Base-by-base conservation (phyloP, 1,140 invertebrate species). In the Aphaenogaster ashmeadi region DNA sequence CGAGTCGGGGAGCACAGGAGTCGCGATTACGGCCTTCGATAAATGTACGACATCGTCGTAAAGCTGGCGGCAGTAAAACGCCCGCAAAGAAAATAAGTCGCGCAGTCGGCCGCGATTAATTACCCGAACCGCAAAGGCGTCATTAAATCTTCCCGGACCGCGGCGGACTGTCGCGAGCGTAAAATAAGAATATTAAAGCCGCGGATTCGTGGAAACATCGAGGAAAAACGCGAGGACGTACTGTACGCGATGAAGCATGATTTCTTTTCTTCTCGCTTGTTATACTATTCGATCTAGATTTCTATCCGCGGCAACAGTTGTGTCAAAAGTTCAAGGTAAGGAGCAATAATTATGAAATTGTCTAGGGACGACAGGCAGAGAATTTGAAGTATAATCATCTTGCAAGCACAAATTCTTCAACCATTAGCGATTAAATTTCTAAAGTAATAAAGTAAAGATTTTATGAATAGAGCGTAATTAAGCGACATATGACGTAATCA, bases 41-140 rank as follows among this genome's bases (percentile, higher is more conserved):
- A 84, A 84, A 84, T 74, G 80, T 84, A 83, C 80, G 67, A 83
- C 80, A 83, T 83, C 80, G 67, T 83, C 80, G 80, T 83, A 83
- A 81, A 83, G 54, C 41, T 38, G 67, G 13, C 38, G 27, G 67
- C 80, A 74, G 27, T 74, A 84, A 84, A 84, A 84, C 5, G 27
- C 18, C 54, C 7, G 80, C 69, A 60, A 74, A 62, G 80, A 74
- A 74, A 84, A 84, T 84, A 74, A 74, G 27, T 84, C 80, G 52
- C 80, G 67, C 67, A 67, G 67, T 69, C 41, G 69, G 80, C 8
- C 67, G 41, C 67, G 54, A 83, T 84, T 84, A 84, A 84, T 84
- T 84, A 84, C 33, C 78, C 54, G 67, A 47, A 83, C 80, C 80
- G 69, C 80, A 84, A 50, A 84, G 27, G 69, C 80, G 54, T 74